Base-by-base conservation (phyloP, 2,113 vertebrate genomes). In the Danio rerio region DNA sequence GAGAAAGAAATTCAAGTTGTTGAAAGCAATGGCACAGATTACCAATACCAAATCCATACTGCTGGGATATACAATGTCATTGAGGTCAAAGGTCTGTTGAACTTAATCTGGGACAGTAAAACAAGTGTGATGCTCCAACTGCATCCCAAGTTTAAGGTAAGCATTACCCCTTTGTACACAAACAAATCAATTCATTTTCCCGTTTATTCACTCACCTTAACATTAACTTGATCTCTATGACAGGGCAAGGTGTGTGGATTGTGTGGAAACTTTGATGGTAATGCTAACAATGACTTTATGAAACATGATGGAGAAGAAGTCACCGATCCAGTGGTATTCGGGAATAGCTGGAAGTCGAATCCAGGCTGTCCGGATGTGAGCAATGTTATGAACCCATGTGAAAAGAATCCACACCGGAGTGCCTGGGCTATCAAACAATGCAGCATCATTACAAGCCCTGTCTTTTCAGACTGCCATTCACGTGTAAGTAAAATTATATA, bases 181-280 rank as follows among this genome's bases (percentile, higher is more conserved):
- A 50, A 52, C 18, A 11, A 42, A 58, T 3, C 4, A 45, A 13
- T 21, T 42, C 18, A 0, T 0, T n/a, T 82, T 42, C 31, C 13
- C 4, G 15, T 62, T 55, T 3, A 11, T 47, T 65, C 43, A 69
- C 31, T 55, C 3, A 61, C 40, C 11, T n/a, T 50, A 31, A 58
- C 40, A 8, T 21, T 5, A 1, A 10, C n/a, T 5, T 50, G 42
- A 75, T 70, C 59, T n/a, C 16, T 13, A 68, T 79, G 2, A 8
- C 83, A 98, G 97, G 94, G 94, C 31, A 90, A 91, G 20, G 85
- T 97, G 66, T 97, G 96, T 9, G 97, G 97, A 65, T 91, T 98
- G 61, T 98, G 97, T 10, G 97, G 97, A 76, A 96, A 98, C 88
- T 97, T 91, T 3, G 97, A 99, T n/a, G 95, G 92, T 50, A 95